Evolutionary conservation across 2,113 vertebrate species (phyloP), one percentile per base, ranked within the genome.

Genomic region (Tapirus terrestris): DNA sequence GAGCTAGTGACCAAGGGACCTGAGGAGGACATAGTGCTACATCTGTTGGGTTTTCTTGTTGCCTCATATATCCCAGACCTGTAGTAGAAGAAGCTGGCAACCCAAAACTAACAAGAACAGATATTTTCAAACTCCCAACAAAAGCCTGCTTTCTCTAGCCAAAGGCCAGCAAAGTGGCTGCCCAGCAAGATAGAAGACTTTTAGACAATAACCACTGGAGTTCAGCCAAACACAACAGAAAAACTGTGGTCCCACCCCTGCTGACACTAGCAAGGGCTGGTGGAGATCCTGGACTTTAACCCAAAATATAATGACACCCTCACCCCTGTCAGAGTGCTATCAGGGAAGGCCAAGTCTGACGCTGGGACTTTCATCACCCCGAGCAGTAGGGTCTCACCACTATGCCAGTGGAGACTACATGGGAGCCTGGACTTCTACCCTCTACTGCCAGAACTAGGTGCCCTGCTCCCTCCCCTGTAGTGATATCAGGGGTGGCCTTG

Each of bases 311-410:
- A 33, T 8, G 10, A 18, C 18, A 12, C 9, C 29, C 11, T 7
- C 5, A 10, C 1, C 6, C 1, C 1, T 60, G 8, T 29, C 20
- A 27, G 29, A 43, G 21, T 45, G 9, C 4, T 13, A 10, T n/a
- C 72, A 67, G 25, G 51, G 45, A 12, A 68, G 20, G 8, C 20
- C 13, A 23, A 53, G 48, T 36, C 72, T 36, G 51, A 61, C 51
- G 4, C 36, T 7, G 21, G 29, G 63, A 14, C 27, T 89, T 17
- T 33, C 53, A 33, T 17, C 18, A 25, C 25, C 25, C 18, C 31
- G 31, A 70, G 75, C 82, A 36, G 4, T 68, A 43, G 81, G 31
- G 18, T 33, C 72, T 39, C 33, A n/a, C 31, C 31, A 5, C 48
- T 23, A 7, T 16, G 29, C 31, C 36, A 21, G 61, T 20, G 29